Conservation (phyloP, 2,113 vertebrate species). For the Chrysemys picta region DNA sequence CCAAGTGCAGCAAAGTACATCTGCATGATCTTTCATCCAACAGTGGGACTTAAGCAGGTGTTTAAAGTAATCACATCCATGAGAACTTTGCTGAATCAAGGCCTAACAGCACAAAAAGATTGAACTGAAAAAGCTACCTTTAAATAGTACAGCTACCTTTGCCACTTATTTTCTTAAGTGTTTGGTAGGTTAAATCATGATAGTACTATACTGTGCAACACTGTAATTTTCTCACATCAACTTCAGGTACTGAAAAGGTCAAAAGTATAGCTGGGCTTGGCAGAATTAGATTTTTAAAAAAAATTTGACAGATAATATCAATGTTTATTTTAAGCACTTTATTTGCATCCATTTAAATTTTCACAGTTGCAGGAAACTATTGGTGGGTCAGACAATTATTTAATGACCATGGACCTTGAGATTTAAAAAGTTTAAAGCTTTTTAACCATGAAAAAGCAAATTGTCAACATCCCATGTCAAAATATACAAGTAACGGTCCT, state of each 20-base stretch:
- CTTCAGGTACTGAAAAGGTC: background rate
- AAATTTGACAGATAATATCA: background rate
- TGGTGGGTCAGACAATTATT: background rate
- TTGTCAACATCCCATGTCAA: background rate
- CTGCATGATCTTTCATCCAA: accelerated
- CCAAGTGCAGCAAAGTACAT: background rate
- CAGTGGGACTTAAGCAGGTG: background rate
- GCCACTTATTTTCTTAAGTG: background rate
- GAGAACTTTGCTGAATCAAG: background rate
- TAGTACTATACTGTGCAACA: background rate
- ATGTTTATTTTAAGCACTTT: background rate
- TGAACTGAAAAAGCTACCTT: background rate
- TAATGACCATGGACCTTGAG: background rate
- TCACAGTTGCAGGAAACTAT: background rate
- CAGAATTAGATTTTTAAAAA: background rate
- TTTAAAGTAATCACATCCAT: background rate
- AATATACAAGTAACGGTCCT: background rate
- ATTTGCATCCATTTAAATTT: background rate
- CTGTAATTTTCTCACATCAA: background rate
- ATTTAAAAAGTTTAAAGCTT: background rate
- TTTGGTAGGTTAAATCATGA: background rate
- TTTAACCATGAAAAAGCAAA: background rate
- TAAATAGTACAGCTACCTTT: background rate
- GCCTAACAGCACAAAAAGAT: background rate
- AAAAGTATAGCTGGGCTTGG: background rate